Conservation (phyloP, 2,888 invertebrate species). For the Elysia crispata region DNA sequence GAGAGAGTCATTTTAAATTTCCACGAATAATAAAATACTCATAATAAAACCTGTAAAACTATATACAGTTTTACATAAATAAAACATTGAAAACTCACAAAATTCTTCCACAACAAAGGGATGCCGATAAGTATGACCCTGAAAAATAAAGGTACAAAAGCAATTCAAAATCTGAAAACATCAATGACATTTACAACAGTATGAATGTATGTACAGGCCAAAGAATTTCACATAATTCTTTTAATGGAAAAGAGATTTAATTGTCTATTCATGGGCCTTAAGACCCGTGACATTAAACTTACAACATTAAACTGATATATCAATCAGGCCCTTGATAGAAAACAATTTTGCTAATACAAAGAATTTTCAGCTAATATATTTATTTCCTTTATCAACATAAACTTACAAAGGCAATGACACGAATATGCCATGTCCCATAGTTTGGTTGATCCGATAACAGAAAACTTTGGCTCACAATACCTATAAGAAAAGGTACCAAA, state of each 20-base stretch:
- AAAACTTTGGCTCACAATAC: constrained; percentile 94
- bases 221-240: too few species aligned
- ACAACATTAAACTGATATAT: too few species aligned
- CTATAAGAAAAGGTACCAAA: constrained; percentile 80
- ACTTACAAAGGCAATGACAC: constrained; percentile 87
- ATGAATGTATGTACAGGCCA: neutral
- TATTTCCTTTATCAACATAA: too few species aligned
- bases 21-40: too few species aligned
- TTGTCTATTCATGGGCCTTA: too few species aligned
- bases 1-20: too few species aligned
- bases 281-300: too few species aligned
- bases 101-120: constrained; percentile 94
- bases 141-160: constrained; percentile 49
- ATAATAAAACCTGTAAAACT: too few species aligned
- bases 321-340: too few species aligned
- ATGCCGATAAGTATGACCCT: constrained; percentile 90
- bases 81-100: constrained; percentile 78
- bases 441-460: constrained; percentile 93
- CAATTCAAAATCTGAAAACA: neutral
- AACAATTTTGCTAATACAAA: too few species aligned
- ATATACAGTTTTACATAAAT: too few species aligned
- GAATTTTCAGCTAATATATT: too few species aligned
- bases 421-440: constrained; percentile 94
- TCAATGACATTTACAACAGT: neutral
- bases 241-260: neutral